Evolutionary conservation across 2,113 vertebrate species (phyloP).

Genomic region (Eptesicus fuscus): DNA sequence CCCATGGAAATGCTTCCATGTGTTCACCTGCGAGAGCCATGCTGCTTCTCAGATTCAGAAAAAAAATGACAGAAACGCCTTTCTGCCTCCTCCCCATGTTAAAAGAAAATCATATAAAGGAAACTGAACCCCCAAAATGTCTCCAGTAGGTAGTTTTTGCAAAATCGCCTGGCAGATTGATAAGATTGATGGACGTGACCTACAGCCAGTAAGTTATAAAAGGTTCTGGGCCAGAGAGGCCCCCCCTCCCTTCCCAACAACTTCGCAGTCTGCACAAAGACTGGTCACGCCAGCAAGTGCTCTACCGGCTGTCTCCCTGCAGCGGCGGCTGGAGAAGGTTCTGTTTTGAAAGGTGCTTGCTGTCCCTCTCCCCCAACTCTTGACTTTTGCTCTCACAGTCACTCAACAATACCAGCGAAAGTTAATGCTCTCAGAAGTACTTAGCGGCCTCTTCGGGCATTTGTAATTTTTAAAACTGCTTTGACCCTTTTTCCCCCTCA

Average conservation of each 20-base stretch:
- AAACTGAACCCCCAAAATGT: neutral
- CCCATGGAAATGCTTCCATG: neutral
- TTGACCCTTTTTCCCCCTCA: neutral
- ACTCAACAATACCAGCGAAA: neutral
- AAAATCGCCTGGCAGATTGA: neutral
- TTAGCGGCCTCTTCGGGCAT: neutral
- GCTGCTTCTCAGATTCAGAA: neutral
- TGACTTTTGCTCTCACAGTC: neutral
- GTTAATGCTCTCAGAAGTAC: neutral
- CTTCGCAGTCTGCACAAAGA: rapidly evolving
- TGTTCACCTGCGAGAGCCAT: neutral
- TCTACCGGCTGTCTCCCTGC: neutral
- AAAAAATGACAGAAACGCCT: neutral
- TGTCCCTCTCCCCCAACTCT: neutral
- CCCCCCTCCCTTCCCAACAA: neutral
- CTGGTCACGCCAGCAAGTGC: rapidly evolving
- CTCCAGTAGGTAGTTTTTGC: neutral
- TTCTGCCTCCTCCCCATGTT: neutral
- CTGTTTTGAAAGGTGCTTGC: neutral
- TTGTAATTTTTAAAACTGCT: neutral
- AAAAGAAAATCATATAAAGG: neutral
- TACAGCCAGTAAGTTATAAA: neutral
- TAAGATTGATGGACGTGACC: neutral
- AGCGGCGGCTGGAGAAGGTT: neutral
- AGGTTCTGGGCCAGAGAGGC: rapidly evolving